Base-by-base conservation (phyloP, 2,113 vertebrate species). In the Dolichotis patagonum region DNA sequence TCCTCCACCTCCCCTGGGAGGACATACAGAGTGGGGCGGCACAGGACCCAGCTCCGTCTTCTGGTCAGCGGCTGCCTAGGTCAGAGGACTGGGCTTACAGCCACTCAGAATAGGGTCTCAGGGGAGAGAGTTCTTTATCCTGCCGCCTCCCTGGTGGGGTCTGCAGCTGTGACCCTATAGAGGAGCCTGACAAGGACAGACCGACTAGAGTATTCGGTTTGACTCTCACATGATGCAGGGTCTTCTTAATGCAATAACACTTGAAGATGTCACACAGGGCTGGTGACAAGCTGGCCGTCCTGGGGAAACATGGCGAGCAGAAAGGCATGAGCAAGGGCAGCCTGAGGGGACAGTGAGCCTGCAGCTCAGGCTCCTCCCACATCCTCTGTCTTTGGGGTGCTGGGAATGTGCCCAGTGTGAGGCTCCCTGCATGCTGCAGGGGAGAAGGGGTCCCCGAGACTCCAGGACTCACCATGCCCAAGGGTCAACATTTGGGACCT, bases 21-120 rank as follows among this genome's bases (percentile, higher is more conserved):
- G 69, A 46, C 16, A 43, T 24, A 26, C 22, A 26, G 38, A 75
- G 24, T 2, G 12, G 20, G 24, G 2, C 28, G 41, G 11, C 41
- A 46, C 73, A 46, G n/a, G 38, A 28, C 38, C 4, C 38, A 43
- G 71, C 22, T 43, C 71, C 22, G 24, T 26, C 22, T 43, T 75
- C 71, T 28, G 71, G n/a, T 14, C 30, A 65, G 32, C 6, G n/a
- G 8, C 3, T 12, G 14, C n/a, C 1, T 49, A 0, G 19, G 16
- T 56, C 30, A 11, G 0, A 2, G 14, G 19, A 54, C 3, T 1
- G 3, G 13, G 46, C 49, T 17, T n/a, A 26, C 41, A 54, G 32
- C 38, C 1, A 2, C 46, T 7, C 7, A 13, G 26, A 3, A 9
- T 1, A 1, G 5, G 3, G 5, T 41, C 19, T 41, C 17, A 16